Conservation (phyloP, 2,888 invertebrate genomes). For the Bellardia bayeri region DNA sequence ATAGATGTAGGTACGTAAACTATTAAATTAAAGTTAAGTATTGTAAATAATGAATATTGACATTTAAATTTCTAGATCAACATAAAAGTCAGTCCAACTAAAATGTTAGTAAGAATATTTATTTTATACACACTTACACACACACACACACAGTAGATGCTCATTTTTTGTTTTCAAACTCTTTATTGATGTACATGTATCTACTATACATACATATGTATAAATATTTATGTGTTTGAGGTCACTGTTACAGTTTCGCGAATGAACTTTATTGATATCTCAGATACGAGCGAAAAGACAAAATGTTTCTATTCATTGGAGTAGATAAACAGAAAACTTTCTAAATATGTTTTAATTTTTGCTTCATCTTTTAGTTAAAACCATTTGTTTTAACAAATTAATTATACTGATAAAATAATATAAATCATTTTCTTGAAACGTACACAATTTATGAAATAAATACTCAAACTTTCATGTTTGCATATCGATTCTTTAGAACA, state of each 20-base stretch:
- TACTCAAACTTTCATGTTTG: no score
- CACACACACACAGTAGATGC: neutral
- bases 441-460: neutral
- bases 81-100: no score
- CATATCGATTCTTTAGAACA: no score
- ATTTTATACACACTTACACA: neutral
- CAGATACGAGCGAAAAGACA: neutral
- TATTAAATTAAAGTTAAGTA: no score
- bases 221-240: conserved; percentile 10
- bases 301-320: neutral
- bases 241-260: conserved; percentile 38
- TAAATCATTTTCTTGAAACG: neutral
- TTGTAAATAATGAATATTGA: conserved; percentile 1
- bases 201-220: no score
- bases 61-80: neutral
- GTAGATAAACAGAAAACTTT: conserved; percentile 9
- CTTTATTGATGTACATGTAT: neutral
- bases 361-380: conserved; percentile 4
- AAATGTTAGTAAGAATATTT: no score
- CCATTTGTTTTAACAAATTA: conserved; percentile 37
- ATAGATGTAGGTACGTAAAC: no score
- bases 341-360: conserved; percentile 3
- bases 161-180: neutral
- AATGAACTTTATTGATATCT: conserved; percentile 6
- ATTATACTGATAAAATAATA: conserved; percentile 16